These are phyloP conservation scores for Malurus alboscapulatus DNA, from an alignment of 2,113 vertebrate species.

Conservation along the genomic window DNA sequence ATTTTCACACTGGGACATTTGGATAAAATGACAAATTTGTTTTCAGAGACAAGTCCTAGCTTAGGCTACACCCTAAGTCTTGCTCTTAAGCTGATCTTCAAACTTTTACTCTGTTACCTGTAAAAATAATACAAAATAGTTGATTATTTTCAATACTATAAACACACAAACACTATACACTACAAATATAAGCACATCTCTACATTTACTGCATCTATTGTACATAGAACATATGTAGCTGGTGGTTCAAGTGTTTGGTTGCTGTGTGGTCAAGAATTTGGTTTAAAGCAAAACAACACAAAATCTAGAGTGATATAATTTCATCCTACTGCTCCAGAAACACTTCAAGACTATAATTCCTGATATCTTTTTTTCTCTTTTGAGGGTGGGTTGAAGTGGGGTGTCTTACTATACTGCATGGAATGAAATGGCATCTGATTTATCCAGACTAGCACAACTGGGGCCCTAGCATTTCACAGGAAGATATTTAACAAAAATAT, in stretches of 20 bases:
- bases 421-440: not conserved
- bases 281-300: not conserved
- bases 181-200: not conserved
- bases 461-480: not conserved
- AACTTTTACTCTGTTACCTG: not conserved
- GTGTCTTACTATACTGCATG: not conserved
- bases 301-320: not conserved
- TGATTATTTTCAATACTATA: not conserved
- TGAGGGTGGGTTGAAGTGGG: fast-evolving
- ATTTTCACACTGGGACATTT: not conserved
- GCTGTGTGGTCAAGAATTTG: not conserved
- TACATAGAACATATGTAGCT: not conserved
- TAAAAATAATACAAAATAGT: not conserved
- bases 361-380: not conserved
- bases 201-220: not conserved
- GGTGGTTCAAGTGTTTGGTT: not conserved
- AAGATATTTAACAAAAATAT: not conserved
- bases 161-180: not conserved
- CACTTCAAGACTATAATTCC: not conserved
- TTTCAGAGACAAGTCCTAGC: not conserved
- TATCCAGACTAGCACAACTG: not conserved
- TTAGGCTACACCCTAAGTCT: not conserved
- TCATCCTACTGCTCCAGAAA: not conserved
- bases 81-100: not conserved
- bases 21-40: not conserved